Base-by-base conservation (phyloP, 2,797 vertebrate species). In the Phataginus tetradactyla region DNA sequence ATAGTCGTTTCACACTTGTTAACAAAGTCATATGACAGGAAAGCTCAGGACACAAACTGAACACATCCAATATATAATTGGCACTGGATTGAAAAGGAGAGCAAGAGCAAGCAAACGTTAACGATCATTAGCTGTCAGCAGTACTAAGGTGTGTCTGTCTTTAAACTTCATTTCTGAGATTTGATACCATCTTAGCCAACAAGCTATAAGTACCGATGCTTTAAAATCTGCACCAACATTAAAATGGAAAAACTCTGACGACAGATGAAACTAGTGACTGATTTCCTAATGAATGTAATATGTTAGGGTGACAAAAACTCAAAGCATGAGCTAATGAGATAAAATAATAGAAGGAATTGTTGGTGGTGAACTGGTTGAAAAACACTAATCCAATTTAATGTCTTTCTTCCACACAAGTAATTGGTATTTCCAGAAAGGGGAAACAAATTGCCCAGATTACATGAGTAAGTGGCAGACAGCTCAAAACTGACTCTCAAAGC, bases 261-360 rank as follows among this genome's bases (percentile, higher is more conserved):
- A 27, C 25, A 69, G 27, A 74, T 68, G 9, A 90, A 83, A 55
- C 49, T 68, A 64, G 45, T 75, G 7, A 37, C 39, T 88, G 14
- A 69, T 63, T 91, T 86, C 34, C 61, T 63, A 74, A 69, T 18
- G 20, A 79, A 84, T 53, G 21, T 12, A 84, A 25, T n/a, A 80
- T 13, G n/a, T 42, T 84, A 74, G 27, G 34, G 66, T 90, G 59
- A 79, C 14, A 51, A 79, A 79, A 92, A 59, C 34, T 13, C 2
- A 75, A 77, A 74, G 68, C 39, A 66, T 71, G 27, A 5, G 18
- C 57, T 66, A 83, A 45, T 72, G 59, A 89, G 42, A 55, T 53
- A 91, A 95, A 91, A 64, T 91, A 85, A 84, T 72, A 86, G 39
- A 92, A 57, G 37, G 63, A 68, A 59, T 39, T 78, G 4, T 68